phyloP scores from a whole-genome alignment of 2,888 invertebrate species.

The Sarcophaga subvicina region DNA sequence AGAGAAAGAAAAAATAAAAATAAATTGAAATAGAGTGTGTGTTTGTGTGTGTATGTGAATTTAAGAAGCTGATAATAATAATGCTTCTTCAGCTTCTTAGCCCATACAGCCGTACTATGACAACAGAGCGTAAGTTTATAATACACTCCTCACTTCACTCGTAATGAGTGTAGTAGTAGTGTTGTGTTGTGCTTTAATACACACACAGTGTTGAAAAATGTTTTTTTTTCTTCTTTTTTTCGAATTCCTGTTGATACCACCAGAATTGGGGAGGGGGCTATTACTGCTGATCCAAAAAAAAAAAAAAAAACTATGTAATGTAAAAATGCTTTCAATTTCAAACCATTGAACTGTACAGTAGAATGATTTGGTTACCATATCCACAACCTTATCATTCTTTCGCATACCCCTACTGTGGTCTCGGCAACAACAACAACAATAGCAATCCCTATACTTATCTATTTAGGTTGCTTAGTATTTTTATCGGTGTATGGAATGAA shows the following conservation, averaged over 20 bases:
- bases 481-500: not conserved
- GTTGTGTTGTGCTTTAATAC: not conserved
- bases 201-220: too few relatives aligned
- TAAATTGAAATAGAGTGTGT: not conserved
- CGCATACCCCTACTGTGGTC: too few relatives aligned
- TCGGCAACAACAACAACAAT: too few relatives aligned
- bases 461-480: slow-evolving; percentile 46
- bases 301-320: not conserved
- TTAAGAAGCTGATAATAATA: not conserved
- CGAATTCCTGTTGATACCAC: too few relatives aligned
- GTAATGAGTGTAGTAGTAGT: not conserved
- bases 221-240: too few relatives aligned
- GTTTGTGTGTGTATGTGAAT: not conserved
- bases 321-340: slow-evolving; percentile 46
- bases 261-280: too few relatives aligned
- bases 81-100: not conserved
- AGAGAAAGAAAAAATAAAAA: not conserved
- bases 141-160: not conserved
- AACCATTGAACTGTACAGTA: slow-evolving; percentile 46
- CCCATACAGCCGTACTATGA: not conserved
- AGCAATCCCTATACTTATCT: slow-evolving; percentile 7
- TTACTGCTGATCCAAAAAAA: too few relatives aligned
- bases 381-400: too few relatives aligned
- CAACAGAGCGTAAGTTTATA: not conserved
- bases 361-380: too few relatives aligned